These are phyloP conservation scores for Crossoptilon crossoptilon DNA, from an alignment of 2,797 vertebrate species.

Conservation along the genomic window DNA sequence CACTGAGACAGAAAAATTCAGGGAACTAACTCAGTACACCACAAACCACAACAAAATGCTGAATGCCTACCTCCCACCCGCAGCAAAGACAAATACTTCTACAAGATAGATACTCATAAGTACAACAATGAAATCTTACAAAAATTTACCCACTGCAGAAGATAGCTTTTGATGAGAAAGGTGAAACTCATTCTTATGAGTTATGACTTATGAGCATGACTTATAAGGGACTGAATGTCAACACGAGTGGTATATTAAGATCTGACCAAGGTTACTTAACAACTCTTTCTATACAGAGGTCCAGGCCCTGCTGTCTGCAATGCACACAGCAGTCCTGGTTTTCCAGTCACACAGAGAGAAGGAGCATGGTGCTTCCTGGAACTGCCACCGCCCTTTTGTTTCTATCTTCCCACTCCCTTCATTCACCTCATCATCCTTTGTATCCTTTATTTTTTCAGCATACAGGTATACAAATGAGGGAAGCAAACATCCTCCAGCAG, in stretches of 20 bases:
- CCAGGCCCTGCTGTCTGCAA: neutral
- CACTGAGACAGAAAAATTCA: neutral
- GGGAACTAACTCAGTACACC: neutral
- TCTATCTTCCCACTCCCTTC: neutral
- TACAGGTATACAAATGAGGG: fast-evolving
- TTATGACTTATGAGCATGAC: neutral
- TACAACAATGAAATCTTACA: neutral
- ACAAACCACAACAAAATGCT: neutral
- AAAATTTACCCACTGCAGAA: neutral
- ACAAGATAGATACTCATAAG: neutral
- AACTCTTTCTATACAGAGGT: fast-evolving
- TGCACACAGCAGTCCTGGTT: neutral
- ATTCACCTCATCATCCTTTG: neutral
- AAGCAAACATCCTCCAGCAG: neutral
- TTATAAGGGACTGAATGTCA: neutral
- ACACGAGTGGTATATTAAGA: neutral
- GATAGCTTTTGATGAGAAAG: neutral
- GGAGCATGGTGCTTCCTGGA: neutral
- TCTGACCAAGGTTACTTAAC: neutral
- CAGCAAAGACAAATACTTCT: neutral
- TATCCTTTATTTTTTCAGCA: neutral
- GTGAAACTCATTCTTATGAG: neutral
- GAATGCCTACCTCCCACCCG: neutral
- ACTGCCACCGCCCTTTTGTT: fast-evolving
- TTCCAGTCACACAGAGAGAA: neutral